Evolutionary conservation across 2,888 invertebrate species (phyloP).

Genomic region (Troides helena): DNA sequence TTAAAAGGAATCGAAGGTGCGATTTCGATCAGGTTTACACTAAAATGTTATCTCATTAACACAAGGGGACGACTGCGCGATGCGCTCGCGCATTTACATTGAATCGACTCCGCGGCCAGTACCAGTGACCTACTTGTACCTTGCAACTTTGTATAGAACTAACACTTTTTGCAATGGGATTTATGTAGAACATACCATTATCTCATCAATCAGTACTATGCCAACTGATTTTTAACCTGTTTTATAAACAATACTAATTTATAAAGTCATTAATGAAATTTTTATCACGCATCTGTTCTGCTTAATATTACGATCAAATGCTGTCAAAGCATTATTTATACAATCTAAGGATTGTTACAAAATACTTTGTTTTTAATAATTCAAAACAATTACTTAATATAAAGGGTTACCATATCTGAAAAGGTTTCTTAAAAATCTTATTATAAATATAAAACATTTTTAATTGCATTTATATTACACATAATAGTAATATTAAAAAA

Average conservation of each 20-base stretch:
- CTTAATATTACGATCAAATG: not conserved
- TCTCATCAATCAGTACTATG: not conserved
- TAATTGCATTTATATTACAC: too few species aligned
- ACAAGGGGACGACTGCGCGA: conserved; percentile 47
- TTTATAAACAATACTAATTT: not conserved
- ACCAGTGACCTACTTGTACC: conserved; percentile 57
- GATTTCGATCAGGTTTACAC: conserved; percentile 34
- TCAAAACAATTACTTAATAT: too few species aligned
- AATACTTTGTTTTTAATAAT: too few species aligned
- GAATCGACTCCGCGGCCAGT: conserved; percentile 53
- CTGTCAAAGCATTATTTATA: too few species aligned
- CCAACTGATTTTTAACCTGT: conserved; percentile 1
- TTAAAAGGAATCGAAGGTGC: not conserved
- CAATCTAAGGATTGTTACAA: too few species aligned
- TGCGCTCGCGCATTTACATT: conserved; percentile 69
- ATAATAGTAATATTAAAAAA: too few species aligned
- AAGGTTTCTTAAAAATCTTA: too few species aligned
- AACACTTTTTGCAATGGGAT: conserved; percentile 6
- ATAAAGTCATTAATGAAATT: not conserved
- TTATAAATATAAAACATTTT: too few species aligned
- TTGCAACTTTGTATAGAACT: conserved; percentile 35
- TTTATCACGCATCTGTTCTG: not conserved
- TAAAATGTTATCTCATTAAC: conserved; percentile 35
- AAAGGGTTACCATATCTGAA: too few species aligned
- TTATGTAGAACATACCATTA: conserved; percentile 8